These are phyloP conservation scores for Zaprionus africanus DNA, from an alignment of 1,140 invertebrate species.

Conservation along the genomic window DNA sequence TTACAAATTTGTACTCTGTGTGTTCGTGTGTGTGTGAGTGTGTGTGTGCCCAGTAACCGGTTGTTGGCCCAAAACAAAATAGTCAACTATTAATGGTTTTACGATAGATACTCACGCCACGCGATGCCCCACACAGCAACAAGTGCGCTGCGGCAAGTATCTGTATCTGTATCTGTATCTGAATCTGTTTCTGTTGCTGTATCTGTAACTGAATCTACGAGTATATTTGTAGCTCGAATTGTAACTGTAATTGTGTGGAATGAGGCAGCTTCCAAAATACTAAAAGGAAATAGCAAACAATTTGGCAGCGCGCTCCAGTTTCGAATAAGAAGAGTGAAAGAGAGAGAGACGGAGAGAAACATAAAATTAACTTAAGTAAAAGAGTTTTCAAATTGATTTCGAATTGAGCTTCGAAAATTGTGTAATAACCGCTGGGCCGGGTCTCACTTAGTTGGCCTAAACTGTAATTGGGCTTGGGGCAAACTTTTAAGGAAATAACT, in stretches of 20 bases:
- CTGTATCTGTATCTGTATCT: slow-evolving; percentile 13
- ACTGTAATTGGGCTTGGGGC: slow-evolving; percentile 3
- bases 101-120: slow-evolving; percentile 57
- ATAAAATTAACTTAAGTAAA: slow-evolving; percentile 58
- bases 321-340: slow-evolving; percentile 27
- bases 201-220: slow-evolving; percentile 19
- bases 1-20: slow-evolving; percentile 43
- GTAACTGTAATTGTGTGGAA: slow-evolving; percentile 32
- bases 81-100: slow-evolving; percentile 77
- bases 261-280: slow-evolving; percentile 61
- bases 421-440: slow-evolving; percentile 46
- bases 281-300: slow-evolving; percentile 36
- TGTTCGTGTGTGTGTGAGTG: slow-evolving; percentile 33
- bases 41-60: slow-evolving; percentile 60
- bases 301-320: slow-evolving; percentile 67
- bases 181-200: slow-evolving; percentile 12
- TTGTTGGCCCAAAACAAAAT: slow-evolving; percentile 75
- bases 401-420: slow-evolving; percentile 48
- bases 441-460: slow-evolving; percentile 2
- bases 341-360: slow-evolving; percentile 2
- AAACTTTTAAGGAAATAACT: slow-evolving; percentile 12
- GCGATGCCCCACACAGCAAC: slow-evolving; percentile 22
- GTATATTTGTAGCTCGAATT: neutral
- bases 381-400: slow-evolving; percentile 67
- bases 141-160: slow-evolving; percentile 30